These are phyloP conservation scores for Carterocephalus palaemon DNA, from an alignment of 2,888 invertebrate species.

Conservation along the genomic window DNA sequence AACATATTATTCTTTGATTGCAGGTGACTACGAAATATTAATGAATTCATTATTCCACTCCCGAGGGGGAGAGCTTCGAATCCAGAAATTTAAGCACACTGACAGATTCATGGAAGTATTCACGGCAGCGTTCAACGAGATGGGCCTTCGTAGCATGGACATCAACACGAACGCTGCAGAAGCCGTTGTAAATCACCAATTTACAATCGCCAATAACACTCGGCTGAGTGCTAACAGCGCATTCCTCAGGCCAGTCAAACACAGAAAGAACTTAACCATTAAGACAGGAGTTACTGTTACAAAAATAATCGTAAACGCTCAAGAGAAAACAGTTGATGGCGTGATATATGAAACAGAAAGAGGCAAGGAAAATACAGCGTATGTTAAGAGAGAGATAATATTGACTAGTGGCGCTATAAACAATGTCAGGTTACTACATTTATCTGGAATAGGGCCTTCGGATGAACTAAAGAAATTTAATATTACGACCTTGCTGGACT, in stretches of 20 bases:
- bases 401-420: constrained; percentile 68
- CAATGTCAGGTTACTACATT: constrained; percentile 62
- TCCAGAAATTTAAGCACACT: constrained; percentile 64
- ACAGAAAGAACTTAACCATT: constrained; percentile 63
- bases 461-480: constrained; percentile 59
- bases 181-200: constrained; percentile 67
- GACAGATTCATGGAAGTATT: constrained; percentile 66
- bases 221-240: constrained; percentile 67
- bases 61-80: constrained; percentile 68
- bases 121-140: constrained; percentile 59
- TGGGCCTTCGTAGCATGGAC: constrained; percentile 64
- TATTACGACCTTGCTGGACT: constrained; percentile 51
- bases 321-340: constrained; percentile 63
- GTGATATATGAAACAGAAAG: constrained; percentile 65
- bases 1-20: constrained; percentile 29
- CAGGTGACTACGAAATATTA: constrained; percentile 70
- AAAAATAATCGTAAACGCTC: constrained; percentile 59
- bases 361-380: constrained; percentile 62
- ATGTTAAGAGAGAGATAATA: constrained; percentile 66
- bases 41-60: constrained; percentile 70
- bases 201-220: constrained; percentile 63
- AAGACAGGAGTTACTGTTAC: constrained; percentile 65
- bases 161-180: constrained; percentile 67
- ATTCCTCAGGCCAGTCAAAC: constrained; percentile 61
- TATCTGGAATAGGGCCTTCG: constrained; percentile 68